Evolutionary conservation across 2,113 vertebrate genomes (phyloP), one percentile per base, ranked within the genome.

Genomic region (Sebastes schlegelii): DNA sequence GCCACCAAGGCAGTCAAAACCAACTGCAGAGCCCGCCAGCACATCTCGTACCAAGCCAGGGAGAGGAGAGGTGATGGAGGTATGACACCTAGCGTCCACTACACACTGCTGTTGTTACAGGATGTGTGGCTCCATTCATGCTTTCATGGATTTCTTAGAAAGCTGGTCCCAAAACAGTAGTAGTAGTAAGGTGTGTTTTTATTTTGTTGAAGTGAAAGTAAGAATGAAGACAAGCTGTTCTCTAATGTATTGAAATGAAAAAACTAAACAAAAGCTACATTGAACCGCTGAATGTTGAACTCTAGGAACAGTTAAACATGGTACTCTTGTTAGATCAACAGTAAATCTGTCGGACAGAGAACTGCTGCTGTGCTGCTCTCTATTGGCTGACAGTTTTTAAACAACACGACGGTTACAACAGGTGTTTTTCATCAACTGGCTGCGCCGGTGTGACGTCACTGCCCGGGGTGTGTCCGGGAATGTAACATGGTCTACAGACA

Each of bases 11-110:
- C 34, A 4, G 34, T 1, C 57, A 21, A 61, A n/a, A 46, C 7
- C 64, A 8, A 6, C 16, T 12, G 63, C 52, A n/a, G 74, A 51
- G 11, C 34, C 17, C 11, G 12, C 14, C 13, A 26, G 6, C 34
- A 54, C 14, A 2, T 6, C 12, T 11, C 14, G 14, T 2, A 19
- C 1, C 64, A 75, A 7, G 72, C 58, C 14, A 0, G 14, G 46
- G 23, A 62, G 14, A 80, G 67, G 9, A 78, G 74, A 76, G n/a
- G 23, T 85, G 82, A 76, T 26, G 26, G 26, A 88, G 84, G 89
- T 87, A 74, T 16, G 90, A 88, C 84, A 86, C 88, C 90, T 88
- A 84, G 86, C 72, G 89, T 52, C 61, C 68, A 34, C 13, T 10
- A 42, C 51, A 16, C 66, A 34, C 16, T 4, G 57, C 51, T 52